Percentiles rank a stretch among this genome's conserved stretches.
phyloP scores from a whole-genome alignment of 2,113 vertebrate species.

The Brachirus orientalis region DNA sequence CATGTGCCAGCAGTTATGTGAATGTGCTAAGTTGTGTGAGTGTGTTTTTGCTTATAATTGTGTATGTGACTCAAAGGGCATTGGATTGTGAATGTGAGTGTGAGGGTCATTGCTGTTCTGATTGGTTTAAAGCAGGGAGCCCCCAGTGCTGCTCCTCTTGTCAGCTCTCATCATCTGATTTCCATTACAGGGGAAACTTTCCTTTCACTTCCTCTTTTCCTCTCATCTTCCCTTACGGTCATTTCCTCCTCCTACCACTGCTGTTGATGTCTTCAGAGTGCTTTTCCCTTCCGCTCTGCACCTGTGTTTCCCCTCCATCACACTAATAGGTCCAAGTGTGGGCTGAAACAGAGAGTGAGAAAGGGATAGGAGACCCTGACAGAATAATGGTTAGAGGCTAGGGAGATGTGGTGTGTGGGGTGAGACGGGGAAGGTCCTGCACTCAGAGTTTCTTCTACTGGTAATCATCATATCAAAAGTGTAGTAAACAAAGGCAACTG shows the following conservation, averaged over 20 bases:
- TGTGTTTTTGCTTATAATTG: slow-evolving; percentile 3
- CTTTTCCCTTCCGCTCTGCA: slow-evolving; percentile 51
- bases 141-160: slow-evolving; percentile 60
- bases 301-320: slow-evolving; percentile 45
- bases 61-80: slow-evolving; percentile 27
- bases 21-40: background rate
- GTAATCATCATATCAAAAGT: too few species aligned
- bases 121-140: slow-evolving; percentile 43
- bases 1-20: background rate
- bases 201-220: background rate
- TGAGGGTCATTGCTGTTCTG: slow-evolving; percentile 37
- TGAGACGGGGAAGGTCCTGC: slow-evolving; percentile 48
- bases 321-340: slow-evolving; percentile 49
- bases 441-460: slow-evolving; percentile 21
- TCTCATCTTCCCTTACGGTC: slow-evolving; percentile 13
- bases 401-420: slow-evolving; percentile 26
- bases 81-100: slow-evolving; percentile 8
- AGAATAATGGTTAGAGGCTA: background rate
- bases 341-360: slow-evolving; percentile 12
- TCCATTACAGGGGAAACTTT: slow-evolving; percentile 31
- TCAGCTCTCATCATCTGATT: slow-evolving; percentile 50
- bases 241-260: slow-evolving; percentile 14
- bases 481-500: too few species aligned
- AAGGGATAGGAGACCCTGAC: slow-evolving; percentile 10
- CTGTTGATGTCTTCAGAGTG: slow-evolving; percentile 40